Conservation (phyloP, 2,888 invertebrate species). For the Sarcophaga carnaria region DNA sequence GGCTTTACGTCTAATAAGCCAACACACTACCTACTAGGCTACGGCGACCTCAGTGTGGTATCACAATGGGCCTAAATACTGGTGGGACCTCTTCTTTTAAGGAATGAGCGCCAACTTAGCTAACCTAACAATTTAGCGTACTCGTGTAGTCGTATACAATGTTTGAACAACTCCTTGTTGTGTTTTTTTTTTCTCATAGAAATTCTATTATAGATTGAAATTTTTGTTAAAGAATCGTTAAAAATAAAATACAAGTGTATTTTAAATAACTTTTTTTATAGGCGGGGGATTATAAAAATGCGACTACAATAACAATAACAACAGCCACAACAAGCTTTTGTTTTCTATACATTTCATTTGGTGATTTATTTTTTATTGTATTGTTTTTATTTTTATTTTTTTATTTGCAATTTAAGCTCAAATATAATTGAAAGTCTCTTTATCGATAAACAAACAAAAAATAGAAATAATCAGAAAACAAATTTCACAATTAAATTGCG, state of each 20-base stretch:
- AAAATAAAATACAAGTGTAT: conserved; percentile 22
- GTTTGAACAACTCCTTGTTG: neutral
- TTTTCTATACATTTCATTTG: conserved; percentile 11
- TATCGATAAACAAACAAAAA: conserved; percentile 4
- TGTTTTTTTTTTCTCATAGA: neutral
- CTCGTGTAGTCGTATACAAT: no score
- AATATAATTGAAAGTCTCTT: conserved; percentile 43
- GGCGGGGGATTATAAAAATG: conserved; percentile 32
- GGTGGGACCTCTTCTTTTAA: no score
- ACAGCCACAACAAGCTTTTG: conserved; percentile 24
- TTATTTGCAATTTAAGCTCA: conserved; percentile 21
- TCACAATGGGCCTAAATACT: no score
- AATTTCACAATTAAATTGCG: conserved; percentile 54
- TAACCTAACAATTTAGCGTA: no score
- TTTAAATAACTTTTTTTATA: conserved; percentile 44
- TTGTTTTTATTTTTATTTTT: conserved; percentile 17
- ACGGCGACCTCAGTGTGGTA: no score
- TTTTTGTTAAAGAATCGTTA: conserved; percentile 42
- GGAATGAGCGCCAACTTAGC: no score
- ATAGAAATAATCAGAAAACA: neutral
- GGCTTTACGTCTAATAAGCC: no score
- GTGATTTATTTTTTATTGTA: neutral
- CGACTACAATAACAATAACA: neutral
- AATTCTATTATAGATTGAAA: conserved; percentile 11
- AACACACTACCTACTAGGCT: no score